These are phyloP conservation scores for Lacanobia oleracea DNA, from an alignment of 2,888 invertebrate genomes.

Conservation along the genomic window DNA sequence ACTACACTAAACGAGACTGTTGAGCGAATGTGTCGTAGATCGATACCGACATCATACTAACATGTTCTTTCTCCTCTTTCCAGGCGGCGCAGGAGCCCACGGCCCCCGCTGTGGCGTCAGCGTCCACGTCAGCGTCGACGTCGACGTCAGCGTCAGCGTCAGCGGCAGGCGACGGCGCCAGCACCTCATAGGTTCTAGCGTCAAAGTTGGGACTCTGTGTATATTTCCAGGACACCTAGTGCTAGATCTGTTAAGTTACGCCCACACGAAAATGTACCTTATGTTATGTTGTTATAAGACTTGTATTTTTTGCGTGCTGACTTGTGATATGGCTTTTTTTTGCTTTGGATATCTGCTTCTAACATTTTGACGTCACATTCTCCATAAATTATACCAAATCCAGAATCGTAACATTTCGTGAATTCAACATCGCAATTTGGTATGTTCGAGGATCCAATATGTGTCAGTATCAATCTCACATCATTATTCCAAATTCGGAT, in stretches of 20 bases:
- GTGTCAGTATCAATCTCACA: conserved; percentile 1
- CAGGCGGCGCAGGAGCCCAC: conserved; percentile 85
- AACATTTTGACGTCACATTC: not conserved
- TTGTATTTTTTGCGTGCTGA: conserved; percentile 46
- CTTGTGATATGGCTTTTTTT: conserved; percentile 33
- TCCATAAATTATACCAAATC: not conserved
- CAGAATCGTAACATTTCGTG: too few relatives aligned
- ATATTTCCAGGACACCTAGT: conserved; percentile 65
- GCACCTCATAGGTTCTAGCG: conserved; percentile 67
- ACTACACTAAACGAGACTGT: too few relatives aligned
- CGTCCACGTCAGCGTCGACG: conserved; percentile 78
- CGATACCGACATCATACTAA: too few relatives aligned
- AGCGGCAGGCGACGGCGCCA: conserved; percentile 73
- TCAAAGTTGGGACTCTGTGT: conserved; percentile 62
- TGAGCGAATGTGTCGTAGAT: too few relatives aligned
- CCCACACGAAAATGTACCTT: conserved; percentile 68
- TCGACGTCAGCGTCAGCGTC: conserved; percentile 52
- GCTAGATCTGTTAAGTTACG: conserved; percentile 65
- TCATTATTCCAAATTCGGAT: conserved; percentile 12
- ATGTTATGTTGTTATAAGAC: conserved; percentile 67
- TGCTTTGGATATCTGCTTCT: not conserved
- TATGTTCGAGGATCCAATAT: not conserved
- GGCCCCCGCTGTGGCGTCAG: conserved; percentile 78
- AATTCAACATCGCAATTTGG: not conserved
- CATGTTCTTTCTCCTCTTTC: conserved; percentile 65